Evolutionary conservation across 2,888 invertebrate genomes (phyloP).

Genomic region (Hydrotaea cyrtoneurina): DNA sequence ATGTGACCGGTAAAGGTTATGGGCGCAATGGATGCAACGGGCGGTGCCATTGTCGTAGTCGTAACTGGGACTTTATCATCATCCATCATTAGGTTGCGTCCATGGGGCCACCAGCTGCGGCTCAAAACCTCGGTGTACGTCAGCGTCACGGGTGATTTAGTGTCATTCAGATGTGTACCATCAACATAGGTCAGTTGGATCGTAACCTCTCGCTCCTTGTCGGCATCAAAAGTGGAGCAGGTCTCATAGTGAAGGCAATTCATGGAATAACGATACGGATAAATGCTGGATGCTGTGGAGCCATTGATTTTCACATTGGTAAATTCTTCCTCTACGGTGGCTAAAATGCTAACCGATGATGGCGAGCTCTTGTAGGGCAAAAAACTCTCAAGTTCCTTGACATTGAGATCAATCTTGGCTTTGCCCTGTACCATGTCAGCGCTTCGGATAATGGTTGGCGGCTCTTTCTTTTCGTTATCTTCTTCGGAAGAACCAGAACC

Average conservation of each 20-base stretch:
- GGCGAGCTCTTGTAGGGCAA: constrained; percentile 67
- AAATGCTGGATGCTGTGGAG: constrained; percentile 87
- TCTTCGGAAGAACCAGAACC: constrained; percentile 51
- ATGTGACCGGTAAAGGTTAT: constrained; percentile 78
- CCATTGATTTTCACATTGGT: constrained; percentile 91
- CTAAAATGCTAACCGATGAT: constrained; percentile 84
- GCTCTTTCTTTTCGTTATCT: constrained; percentile 57
- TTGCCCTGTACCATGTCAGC: constrained; percentile 77
- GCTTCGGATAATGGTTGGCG: constrained; percentile 71
- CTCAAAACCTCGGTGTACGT: constrained; percentile 72
- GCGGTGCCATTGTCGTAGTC: constrained; percentile 47
- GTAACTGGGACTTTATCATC: constrained; percentile 40
- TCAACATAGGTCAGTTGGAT: constrained; percentile 88
- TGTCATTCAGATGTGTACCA: constrained; percentile 84
- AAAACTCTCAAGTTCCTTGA: constrained; percentile 73
- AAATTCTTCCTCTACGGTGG: constrained; percentile 93
- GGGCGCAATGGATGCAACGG: constrained; percentile 79
- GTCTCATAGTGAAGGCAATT: constrained; percentile 86
- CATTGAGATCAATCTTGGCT: constrained; percentile 75
- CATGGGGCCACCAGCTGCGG: constrained; percentile 61
- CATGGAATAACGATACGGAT: constrained; percentile 89
- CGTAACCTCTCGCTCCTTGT: constrained; percentile 91
- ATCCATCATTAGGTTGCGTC: neutral
- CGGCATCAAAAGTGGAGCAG: constrained; percentile 94
- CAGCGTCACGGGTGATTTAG: constrained; percentile 82